Evolutionary conservation across 2,888 invertebrate species (phyloP).

Genomic region (Griposia aprilina): DNA sequence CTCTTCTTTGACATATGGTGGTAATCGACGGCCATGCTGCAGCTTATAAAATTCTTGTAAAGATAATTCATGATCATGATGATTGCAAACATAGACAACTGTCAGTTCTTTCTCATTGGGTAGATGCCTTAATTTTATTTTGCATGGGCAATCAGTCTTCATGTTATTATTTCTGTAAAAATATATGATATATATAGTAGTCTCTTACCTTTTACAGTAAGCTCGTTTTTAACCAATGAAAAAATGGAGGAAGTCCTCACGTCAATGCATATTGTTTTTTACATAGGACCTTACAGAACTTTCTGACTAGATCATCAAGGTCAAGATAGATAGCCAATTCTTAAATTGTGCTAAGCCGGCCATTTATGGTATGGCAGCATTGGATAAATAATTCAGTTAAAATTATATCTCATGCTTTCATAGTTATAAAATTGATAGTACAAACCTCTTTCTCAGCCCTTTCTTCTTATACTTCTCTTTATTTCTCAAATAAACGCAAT

Average conservation of each 20-base stretch:
- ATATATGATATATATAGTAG: neutral
- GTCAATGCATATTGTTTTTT: neutral
- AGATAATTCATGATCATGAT: slow-evolving; percentile 77
- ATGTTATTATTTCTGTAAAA: slow-evolving; percentile 68
- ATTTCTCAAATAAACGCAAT: slow-evolving; percentile 75
- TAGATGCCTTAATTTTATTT: slow-evolving; percentile 73
- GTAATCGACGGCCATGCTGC: slow-evolving; percentile 76
- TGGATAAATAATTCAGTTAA: neutral
- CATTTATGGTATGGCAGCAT: neutral
- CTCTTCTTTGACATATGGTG: slow-evolving; percentile 76
- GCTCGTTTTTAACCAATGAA: neutral
- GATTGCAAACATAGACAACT: slow-evolving; percentile 76
- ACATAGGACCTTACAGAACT: neutral
- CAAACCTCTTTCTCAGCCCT: slow-evolving; percentile 73
- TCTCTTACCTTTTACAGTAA: neutral
- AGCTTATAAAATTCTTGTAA: slow-evolving; percentile 72
- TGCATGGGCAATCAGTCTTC: slow-evolving; percentile 77
- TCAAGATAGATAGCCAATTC: neutral
- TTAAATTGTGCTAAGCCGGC: neutral
- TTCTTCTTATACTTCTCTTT: slow-evolving; percentile 73
- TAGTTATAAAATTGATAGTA: neutral
- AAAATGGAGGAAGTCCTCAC: neutral
- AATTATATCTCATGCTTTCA: too few relatives aligned
- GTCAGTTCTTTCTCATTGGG: slow-evolving; percentile 70
- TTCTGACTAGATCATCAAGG: neutral